Evolutionary conservation across 2,888 invertebrate species (phyloP), one percentile per base, ranked within the genome.

Genomic region (Cyaniris semiargus): DNA sequence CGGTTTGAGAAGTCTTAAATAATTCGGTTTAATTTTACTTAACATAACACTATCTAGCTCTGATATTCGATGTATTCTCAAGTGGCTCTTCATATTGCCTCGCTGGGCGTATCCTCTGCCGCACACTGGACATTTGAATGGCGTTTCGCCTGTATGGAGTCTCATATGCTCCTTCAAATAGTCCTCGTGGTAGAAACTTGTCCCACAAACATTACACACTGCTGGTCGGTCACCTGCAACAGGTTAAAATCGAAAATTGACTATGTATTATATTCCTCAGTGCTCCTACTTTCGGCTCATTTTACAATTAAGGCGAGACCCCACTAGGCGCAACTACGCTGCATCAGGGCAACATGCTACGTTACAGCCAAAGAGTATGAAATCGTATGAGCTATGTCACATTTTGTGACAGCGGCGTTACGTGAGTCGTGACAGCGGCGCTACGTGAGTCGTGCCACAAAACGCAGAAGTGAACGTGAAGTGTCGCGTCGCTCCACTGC

Each of bases 41-140:
- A 90, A 81, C 0, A 85, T 87, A n/a, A 80, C 81, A 2, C 88
- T 84, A 80, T 90, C 89, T 38, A 94, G 82, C 80, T 94, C 93
- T 0, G 92, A 90, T 81, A 89, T 82, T 80, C 86, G 87, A 79
- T 94, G 94, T 79, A 88, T 90, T 58, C 90, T 86, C 44, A 93
- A 84, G 76, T 94, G 94, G 77, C 94, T 94, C 80, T 91, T 93
- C 94, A 94, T 94, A 79, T 94, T 94, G 60, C 93, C 87, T 7
- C 90, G 83, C 79, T 94, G 94, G 0, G 94, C 93, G 66, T 93
- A 94, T 0, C 94, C 94, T 72, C 91, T 82, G 0, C 87, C 89
- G 80, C 94, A 94, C 3, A 94, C 88, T 0, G 94, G 94, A 78
- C 94, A 94, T 81, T 93, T 92, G 81, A 89, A 94, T 18, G 94